Base-by-base conservation (phyloP, 2,797 vertebrate genomes). In the Rhinatrema bivittatum region DNA sequence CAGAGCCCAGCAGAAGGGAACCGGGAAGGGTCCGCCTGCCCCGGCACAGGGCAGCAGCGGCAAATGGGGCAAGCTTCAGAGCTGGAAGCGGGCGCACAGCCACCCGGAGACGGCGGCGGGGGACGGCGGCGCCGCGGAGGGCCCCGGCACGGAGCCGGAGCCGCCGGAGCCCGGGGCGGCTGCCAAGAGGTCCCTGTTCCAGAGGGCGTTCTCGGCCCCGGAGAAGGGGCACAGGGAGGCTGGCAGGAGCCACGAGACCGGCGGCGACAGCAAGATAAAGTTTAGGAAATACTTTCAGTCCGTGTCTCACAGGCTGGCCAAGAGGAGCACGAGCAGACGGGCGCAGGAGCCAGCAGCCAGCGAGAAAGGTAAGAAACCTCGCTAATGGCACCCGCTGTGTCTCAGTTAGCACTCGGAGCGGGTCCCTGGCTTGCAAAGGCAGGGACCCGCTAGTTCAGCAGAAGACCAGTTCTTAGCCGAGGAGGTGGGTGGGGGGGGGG, bases 151-250 rank as follows among this genome's bases (percentile, higher is more conserved):
- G n/a, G 22, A 13, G 39, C 20, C 24, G 28, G 15, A 18, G 20
- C 20, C 0, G 6, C 2, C 16, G 25, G 43, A 16, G 14, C 14
- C 10, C 39, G 42, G 27, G 10, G 29, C n/a, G 4, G 23, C 16
- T 10, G 20, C 64, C 10, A 76, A 70, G 3, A 82, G 84, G 49
- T 88, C 88, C 21, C 82, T 91, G 1, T 94, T 94, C 63, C 86
- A 81, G 14, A 79, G 89, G 25, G 86, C 86, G n/a, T 67, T 85
- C 26, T 93, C 91, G 0, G 86, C 50, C 1, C 68, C 82, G 5
- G 23, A 65, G 20, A 62, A 73, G 29, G 82, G 81, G 7, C 5
- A 27, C 9, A 51, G 53, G 16, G 9, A 2, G n/a, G n/a, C n/a
- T n/a, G n/a, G 20, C 43, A 37, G 26, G 73, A 66, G 20, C 20